phyloP scores from a whole-genome alignment of 2,113 vertebrate genomes.

The Rhinogobius similis region DNA sequence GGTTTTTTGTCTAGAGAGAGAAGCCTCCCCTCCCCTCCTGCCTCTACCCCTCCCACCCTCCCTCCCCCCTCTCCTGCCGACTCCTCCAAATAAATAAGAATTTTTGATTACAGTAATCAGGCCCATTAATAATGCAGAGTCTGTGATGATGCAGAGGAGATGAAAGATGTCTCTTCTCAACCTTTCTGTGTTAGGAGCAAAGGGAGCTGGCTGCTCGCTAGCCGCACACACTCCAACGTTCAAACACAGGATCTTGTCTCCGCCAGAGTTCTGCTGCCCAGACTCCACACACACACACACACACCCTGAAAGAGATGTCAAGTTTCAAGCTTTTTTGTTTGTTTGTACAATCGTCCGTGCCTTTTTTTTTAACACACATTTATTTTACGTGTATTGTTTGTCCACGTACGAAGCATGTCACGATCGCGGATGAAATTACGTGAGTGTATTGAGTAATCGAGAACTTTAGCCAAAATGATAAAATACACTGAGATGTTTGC shows the following conservation, averaged over 20 bases:
- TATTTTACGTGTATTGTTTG: not conserved
- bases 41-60: conserved; percentile 50
- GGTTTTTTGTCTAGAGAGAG: conserved; percentile 78
- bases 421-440: no score
- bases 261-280: conserved; percentile 47
- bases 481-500: no score
- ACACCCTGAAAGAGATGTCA: conserved; percentile 51
- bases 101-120: conserved; percentile 86
- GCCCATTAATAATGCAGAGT: conserved; percentile 81
- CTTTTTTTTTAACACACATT: conserved; percentile 10
- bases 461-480: no score
- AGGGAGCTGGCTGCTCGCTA: conserved; percentile 77
- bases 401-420: no score
- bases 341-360: conserved; percentile 29
- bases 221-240: conserved; percentile 36
- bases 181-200: conserved; percentile 79
- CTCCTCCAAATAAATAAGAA: conserved; percentile 84
- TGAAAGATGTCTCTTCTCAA: conserved; percentile 82
- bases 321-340: conserved; percentile 46
- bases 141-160: conserved; percentile 80
- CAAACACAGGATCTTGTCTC: conserved; percentile 29
- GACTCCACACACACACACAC: conserved; percentile 46
- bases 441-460: no score
- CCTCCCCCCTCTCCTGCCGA: conserved; percentile 48
- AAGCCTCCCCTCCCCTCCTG: conserved; percentile 54